Evolutionary conservation across 2,113 vertebrate species (phyloP).

Genomic region (Zosterops japonicus): DNA sequence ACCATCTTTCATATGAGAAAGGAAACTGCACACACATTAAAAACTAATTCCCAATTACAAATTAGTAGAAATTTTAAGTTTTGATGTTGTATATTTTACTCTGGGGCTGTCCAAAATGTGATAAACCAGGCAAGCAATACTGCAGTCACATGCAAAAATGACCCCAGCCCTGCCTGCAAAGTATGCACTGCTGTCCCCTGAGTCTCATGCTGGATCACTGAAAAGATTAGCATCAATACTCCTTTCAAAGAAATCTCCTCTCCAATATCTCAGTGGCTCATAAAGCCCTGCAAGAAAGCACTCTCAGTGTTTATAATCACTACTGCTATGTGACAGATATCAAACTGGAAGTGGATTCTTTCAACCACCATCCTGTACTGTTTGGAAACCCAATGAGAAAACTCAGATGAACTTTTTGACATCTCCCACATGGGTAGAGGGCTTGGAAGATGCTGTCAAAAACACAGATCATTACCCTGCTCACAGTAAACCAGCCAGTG

Average conservation of each 20-base stretch:
- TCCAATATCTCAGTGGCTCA: neutral
- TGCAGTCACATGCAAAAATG: neutral
- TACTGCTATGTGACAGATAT: neutral
- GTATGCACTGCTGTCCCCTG: fast-evolving
- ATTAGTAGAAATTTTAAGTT: neutral
- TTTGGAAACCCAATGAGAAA: neutral
- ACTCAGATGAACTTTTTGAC: neutral
- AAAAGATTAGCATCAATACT: neutral
- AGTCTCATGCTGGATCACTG: neutral
- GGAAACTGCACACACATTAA: neutral
- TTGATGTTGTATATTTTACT: neutral
- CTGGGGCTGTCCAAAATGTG: neutral
- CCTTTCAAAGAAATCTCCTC: neutral
- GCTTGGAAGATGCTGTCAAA: neutral
- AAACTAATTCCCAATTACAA: neutral
- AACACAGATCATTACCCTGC: neutral
- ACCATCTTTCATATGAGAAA: neutral
- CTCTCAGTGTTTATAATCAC: neutral
- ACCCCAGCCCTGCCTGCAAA: neutral
- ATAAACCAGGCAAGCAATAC: neutral
- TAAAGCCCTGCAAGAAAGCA: neutral
- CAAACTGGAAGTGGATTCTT: neutral
- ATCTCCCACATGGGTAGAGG: neutral
- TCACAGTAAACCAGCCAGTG: neutral
- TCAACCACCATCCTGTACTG: neutral